Evolutionary conservation across 2,113 vertebrate genomes (phyloP).

Genomic region (Corydoras maculifer): DNA sequence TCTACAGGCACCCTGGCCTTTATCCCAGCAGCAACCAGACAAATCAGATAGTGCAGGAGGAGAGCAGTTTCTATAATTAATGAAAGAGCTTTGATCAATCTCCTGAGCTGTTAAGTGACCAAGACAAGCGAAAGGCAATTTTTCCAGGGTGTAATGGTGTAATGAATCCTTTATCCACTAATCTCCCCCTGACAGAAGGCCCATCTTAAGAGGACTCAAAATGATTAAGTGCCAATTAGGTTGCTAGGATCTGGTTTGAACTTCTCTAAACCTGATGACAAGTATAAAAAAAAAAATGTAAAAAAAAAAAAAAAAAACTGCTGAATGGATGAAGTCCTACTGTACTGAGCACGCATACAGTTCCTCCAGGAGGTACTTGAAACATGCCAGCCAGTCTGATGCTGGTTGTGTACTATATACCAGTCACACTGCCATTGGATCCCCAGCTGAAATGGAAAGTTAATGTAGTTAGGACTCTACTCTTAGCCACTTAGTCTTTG

Average conservation of each 20-base stretch:
- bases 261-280: not conserved
- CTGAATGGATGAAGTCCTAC: not conserved
- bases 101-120: slow-evolving; percentile 42
- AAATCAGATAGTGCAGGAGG: slow-evolving; percentile 23
- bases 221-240: slow-evolving; percentile 34
- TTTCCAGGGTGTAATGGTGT: slow-evolving; percentile 10
- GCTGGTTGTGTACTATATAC: not conserved
- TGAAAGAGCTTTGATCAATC: slow-evolving; percentile 37
- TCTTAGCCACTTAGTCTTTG: slow-evolving; percentile 9
- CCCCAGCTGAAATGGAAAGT: slow-evolving; percentile 15
- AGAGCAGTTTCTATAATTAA: slow-evolving; percentile 47
- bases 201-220: slow-evolving; percentile 10
- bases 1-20: slow-evolving; percentile 1
- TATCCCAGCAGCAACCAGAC: slow-evolving; percentile 23
- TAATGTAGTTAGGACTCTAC: slow-evolving; percentile 26
- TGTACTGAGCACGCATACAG: not conserved
- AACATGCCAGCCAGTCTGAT: not conserved
- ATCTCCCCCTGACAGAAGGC: slow-evolving; percentile 12
- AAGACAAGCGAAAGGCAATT: slow-evolving; percentile 30
- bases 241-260: not conserved
- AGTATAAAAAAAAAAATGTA: too few relatives aligned
- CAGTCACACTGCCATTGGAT: not conserved
- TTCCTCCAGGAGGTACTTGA: not conserved
- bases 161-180: slow-evolving; percentile 33
- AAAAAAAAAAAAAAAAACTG: too few relatives aligned